A percentile compares a stretch with the other conserved stretches of the same genome.
Conservation (phyloP, 2,113 vertebrate species). For the Rhombomys opimus region DNA sequence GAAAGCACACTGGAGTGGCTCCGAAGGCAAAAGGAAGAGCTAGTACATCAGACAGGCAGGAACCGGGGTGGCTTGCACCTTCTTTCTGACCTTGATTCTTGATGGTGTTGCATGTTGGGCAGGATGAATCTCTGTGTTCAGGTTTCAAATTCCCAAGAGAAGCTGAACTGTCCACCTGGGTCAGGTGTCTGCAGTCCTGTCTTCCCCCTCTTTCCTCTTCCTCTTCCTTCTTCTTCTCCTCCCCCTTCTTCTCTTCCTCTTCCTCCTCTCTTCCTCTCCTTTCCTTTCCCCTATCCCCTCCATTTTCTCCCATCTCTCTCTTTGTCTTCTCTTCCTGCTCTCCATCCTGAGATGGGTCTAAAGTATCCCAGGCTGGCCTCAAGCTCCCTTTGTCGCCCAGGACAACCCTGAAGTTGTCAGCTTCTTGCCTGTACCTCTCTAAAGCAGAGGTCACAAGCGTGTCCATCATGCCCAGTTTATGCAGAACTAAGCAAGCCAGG, state of each 20-base stretch:
- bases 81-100: constrained; percentile 2
- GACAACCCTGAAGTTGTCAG: background rate
- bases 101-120: background rate
- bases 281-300: too few relatives aligned
- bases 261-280: too few relatives aligned
- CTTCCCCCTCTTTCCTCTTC: background rate
- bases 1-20: background rate
- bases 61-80: background rate
- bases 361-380: background rate
- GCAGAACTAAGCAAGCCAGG: background rate
- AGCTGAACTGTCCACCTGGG: background rate
- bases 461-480: background rate
- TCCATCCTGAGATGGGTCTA: background rate
- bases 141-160: constrained; percentile 69
- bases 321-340: background rate
- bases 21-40: background rate
- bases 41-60: background rate
- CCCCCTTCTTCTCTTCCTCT: too few relatives aligned
- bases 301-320: too few relatives aligned
- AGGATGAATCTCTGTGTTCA: constrained; percentile 43
- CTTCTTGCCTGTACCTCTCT: background rate
- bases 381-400: background rate
- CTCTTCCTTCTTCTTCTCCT: too few relatives aligned
- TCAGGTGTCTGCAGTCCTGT: constrained; percentile 3
- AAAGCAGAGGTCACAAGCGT: background rate